Percentiles rank a stretch among this genome's conserved stretches.
Conservation (phyloP, 1,140 invertebrate species). For the Drosophila kepulauana region DNA sequence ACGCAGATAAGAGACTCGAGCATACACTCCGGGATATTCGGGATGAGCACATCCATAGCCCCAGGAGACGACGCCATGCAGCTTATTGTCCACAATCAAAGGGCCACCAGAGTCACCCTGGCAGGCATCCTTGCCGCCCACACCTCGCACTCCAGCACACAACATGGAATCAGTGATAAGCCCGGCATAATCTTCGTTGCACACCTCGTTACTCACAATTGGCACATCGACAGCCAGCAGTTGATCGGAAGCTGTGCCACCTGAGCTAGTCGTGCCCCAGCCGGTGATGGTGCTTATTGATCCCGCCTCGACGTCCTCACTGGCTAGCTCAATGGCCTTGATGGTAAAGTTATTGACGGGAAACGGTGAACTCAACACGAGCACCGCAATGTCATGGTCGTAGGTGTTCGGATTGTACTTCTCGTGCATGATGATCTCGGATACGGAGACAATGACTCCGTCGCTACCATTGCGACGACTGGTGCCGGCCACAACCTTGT, state of each 20-base stretch:
- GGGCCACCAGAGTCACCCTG: constrained; percentile 85
- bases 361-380: constrained; percentile 57
- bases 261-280: constrained; percentile 77
- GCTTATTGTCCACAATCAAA: constrained; percentile 71
- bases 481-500: constrained; percentile 65
- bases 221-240: constrained; percentile 70
- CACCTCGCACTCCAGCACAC: constrained; percentile 86
- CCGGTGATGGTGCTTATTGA: constrained; percentile 78
- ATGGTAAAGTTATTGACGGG: constrained; percentile 78
- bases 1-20: constrained; percentile 86
- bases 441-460: constrained; percentile 70
- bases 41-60: constrained; percentile 88
- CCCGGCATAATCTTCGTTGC: constrained; percentile 57
- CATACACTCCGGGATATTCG: constrained; percentile 89
- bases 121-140: constrained; percentile 86
- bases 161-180: constrained; percentile 86
- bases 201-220: constrained; percentile 63
- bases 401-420: constrained; percentile 59
- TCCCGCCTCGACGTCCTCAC: constrained; percentile 34
- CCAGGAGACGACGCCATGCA: constrained; percentile 89
- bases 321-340: constrained; percentile 47
- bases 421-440: constrained; percentile 78
- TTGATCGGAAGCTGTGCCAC: constrained; percentile 50
- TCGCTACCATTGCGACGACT: constrained; percentile 57
- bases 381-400: constrained; percentile 80